phyloP scores from a whole-genome alignment of 1,140 invertebrate genomes.

The Metaphire vulgaris region DNA sequence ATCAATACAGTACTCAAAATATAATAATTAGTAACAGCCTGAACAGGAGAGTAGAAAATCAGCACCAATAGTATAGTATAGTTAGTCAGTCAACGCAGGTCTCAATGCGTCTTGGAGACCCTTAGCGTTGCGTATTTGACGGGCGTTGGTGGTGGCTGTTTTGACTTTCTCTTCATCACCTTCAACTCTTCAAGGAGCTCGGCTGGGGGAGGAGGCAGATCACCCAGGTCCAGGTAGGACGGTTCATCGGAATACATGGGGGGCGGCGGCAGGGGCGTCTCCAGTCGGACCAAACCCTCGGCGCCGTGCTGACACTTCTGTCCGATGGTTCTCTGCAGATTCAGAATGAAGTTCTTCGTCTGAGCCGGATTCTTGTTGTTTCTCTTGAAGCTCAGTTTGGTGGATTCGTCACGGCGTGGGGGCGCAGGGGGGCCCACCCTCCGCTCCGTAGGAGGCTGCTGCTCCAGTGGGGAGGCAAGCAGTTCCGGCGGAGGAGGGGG shows the following conservation, averaged over 20 bases:
- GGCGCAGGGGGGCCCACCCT: constrained; percentile 1
- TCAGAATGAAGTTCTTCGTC: constrained; percentile 17
- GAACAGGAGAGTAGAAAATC: no score
- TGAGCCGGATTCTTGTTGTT: not conserved
- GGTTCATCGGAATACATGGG: constrained; percentile 12
- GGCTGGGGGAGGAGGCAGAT: constrained; percentile 16
- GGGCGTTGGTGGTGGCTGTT: not conserved
- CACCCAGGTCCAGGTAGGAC: constrained; percentile 18
- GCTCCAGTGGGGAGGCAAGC: not conserved
- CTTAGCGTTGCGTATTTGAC: not conserved
- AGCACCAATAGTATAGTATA: no score
- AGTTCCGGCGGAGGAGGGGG: not conserved
- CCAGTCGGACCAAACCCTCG: constrained; percentile 5
- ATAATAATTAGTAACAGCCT: no score
- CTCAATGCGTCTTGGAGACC: no score
- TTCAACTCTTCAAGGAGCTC: constrained; percentile 16
- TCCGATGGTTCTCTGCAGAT: constrained; percentile 10
- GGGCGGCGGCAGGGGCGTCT: constrained; percentile 16
- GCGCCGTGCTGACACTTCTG: constrained; percentile 2
- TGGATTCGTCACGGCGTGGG: constrained; percentile 1
- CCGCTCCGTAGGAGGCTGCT: not conserved
- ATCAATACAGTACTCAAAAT: no score
- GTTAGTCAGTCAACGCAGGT: no score
- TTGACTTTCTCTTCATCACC: not conserved
- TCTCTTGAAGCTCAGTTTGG: not conserved